phyloP scores from a whole-genome alignment of 2,797 vertebrate genomes.

The Cercopithecus neglectus region DNA sequence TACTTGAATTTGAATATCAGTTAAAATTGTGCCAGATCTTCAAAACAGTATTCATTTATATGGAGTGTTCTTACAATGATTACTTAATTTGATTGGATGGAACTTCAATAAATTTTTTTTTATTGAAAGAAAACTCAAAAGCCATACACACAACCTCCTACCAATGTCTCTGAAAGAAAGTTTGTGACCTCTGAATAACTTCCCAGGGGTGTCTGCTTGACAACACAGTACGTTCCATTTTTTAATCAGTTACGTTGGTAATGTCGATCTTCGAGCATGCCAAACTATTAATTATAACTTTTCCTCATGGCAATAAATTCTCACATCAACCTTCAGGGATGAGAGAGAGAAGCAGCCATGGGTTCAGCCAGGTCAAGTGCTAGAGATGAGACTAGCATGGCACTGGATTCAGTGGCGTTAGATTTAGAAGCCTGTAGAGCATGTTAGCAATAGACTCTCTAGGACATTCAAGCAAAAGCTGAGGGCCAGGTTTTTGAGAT shows the following conservation, averaged over 20 bases:
- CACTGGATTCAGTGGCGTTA: neutral
- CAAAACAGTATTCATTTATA: neutral
- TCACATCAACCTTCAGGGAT: neutral
- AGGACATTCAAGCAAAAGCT: neutral
- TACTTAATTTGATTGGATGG: neutral
- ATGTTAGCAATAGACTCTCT: neutral
- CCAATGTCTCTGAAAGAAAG: neutral
- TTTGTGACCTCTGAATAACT: neutral
- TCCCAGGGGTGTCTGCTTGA: neutral
- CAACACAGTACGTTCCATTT: neutral
- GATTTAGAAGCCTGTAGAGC: fast-evolving
- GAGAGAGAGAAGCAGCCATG: neutral
- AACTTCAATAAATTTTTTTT: neutral
- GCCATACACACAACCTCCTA: neutral
- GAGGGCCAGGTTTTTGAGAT: neutral
- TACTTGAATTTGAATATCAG: neutral
- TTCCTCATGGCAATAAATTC: neutral
- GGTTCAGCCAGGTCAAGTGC: neutral
- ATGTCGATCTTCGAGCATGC: neutral
- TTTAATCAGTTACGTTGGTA: neutral
- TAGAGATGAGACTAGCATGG: neutral
- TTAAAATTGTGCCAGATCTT: neutral
- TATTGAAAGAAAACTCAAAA: neutral
- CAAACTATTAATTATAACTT: neutral
- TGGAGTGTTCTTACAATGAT: neutral